These are phyloP conservation scores for Cylas formicarius DNA, from an alignment of 1,140 invertebrate species.

Conservation along the genomic window DNA sequence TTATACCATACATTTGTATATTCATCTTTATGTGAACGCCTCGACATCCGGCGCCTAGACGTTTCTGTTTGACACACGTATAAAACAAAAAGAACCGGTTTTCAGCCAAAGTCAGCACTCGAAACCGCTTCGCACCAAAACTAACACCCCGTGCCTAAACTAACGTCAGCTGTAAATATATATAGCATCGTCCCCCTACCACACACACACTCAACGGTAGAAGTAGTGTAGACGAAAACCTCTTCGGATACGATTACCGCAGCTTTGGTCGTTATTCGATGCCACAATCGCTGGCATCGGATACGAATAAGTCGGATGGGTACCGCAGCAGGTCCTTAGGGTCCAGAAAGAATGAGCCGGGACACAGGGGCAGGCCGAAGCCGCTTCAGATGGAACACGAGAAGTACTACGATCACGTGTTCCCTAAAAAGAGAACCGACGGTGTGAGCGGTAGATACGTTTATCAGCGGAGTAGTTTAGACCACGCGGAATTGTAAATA, in stretches of 20 bases:
- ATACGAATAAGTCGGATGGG: slow-evolving; percentile 23
- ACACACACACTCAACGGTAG: slow-evolving; percentile 42
- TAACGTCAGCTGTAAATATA: slow-evolving; percentile 40
- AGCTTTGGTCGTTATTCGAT: slow-evolving; percentile 33
- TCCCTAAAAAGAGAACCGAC: slow-evolving; percentile 32
- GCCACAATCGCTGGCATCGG: slow-evolving; percentile 20
- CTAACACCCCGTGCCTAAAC: slow-evolving; percentile 36
- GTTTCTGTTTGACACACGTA: too few species aligned
- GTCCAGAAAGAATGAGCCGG: not conserved
- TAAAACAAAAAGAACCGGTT: too few species aligned
- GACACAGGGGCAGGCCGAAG: slow-evolving; percentile 29
- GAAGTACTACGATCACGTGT: slow-evolving; percentile 39
- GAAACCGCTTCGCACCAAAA: too few species aligned
- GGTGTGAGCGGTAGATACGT: slow-evolving; percentile 24
- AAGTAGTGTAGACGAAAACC: slow-evolving; percentile 37
- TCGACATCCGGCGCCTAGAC: too few species aligned
- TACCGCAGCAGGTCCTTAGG: slow-evolving; percentile 9
- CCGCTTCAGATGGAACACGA: slow-evolving; percentile 37
- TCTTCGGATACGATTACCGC: slow-evolving; percentile 27
- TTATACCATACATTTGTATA: too few species aligned
- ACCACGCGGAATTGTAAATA: slow-evolving; percentile 41
- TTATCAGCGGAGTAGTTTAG: slow-evolving; percentile 37
- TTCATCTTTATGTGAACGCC: too few species aligned
- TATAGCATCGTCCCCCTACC: slow-evolving; percentile 33
- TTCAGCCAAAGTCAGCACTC: too few species aligned